Percentiles rank a stretch among this genome's conserved stretches.
Evolutionary conservation across 2,797 vertebrate species (phyloP).

Genomic region (Chelon labrosus): DNA sequence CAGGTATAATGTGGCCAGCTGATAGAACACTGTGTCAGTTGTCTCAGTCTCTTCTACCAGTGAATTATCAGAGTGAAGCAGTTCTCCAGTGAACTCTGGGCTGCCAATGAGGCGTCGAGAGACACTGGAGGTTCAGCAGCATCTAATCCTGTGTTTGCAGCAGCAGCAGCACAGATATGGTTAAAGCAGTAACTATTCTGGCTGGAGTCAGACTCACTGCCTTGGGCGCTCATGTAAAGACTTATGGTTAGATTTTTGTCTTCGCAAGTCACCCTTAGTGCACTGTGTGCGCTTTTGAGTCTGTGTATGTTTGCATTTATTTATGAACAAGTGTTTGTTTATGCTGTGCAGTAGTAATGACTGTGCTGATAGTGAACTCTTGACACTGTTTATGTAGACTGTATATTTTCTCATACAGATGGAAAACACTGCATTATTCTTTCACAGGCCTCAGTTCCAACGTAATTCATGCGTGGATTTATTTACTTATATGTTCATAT

Average conservation of each 20-base stretch:
- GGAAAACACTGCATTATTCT: background rate
- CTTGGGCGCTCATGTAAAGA: constrained; percentile 33
- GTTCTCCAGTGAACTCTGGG: constrained; percentile 25
- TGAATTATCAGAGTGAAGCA: constrained; percentile 25
- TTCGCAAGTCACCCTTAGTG: constrained; percentile 10
- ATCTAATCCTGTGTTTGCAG: constrained; percentile 29
- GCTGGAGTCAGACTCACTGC: constrained; percentile 39
- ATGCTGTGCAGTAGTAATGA: constrained; percentile 11
- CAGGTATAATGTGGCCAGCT: background rate
- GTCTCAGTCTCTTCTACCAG: background rate
- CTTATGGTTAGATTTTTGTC: constrained; percentile 24
- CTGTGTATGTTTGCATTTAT: constrained; percentile 42
- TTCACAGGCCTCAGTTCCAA: constrained; percentile 14
- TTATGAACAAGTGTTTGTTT: constrained; percentile 49
- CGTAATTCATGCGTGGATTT: constrained; percentile 22
- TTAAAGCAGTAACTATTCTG: constrained; percentile 35
- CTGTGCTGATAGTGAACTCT: constrained; percentile 32
- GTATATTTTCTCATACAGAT: constrained; percentile 11
- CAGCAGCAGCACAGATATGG: constrained; percentile 25
- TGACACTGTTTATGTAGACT: constrained; percentile 32
- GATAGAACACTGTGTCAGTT: background rate
- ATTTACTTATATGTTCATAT: constrained; percentile 1
- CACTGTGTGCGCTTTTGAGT: constrained; percentile 11
- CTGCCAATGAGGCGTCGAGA: constrained; percentile 5
- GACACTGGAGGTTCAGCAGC: constrained; percentile 30